Conservation (phyloP, 2,113 vertebrate genomes). For the Hystrix cristata region DNA sequence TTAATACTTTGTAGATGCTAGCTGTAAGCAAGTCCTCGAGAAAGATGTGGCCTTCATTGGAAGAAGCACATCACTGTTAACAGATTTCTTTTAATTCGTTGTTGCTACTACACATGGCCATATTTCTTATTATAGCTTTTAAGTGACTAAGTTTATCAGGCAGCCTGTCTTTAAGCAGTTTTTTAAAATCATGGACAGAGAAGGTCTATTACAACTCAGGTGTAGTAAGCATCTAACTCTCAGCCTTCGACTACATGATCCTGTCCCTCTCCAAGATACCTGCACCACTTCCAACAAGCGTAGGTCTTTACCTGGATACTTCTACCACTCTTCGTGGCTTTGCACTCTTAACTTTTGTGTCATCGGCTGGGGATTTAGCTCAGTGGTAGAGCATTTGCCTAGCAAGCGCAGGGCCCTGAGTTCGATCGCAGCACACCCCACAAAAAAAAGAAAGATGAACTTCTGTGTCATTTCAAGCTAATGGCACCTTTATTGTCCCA, state of each 20-base stretch:
- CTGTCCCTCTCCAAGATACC: neutral
- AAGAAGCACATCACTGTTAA: conserved; percentile 12
- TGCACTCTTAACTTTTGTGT: conserved; percentile 43
- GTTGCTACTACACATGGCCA: neutral
- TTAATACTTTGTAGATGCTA: neutral
- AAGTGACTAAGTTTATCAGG: conserved; percentile 70
- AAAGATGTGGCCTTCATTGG: conserved; percentile 17
- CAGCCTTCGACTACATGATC: conserved; percentile 60
- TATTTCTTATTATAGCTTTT: conserved; percentile 57
- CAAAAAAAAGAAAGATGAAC: too few relatives aligned
- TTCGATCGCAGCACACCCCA: too few relatives aligned
- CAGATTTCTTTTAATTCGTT: conserved; percentile 47
- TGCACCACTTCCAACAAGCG: conserved; percentile 67
- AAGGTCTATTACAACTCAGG: conserved; percentile 69
- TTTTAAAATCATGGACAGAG: conserved; percentile 78
- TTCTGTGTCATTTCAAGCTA: conserved; percentile 14
- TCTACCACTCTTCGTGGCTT: conserved; percentile 60
- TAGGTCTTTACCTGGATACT: conserved; percentile 25
- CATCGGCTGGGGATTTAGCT: too few relatives aligned
- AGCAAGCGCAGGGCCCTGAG: too few relatives aligned
- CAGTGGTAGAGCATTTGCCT: too few relatives aligned
- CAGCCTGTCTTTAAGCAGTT: conserved; percentile 75
- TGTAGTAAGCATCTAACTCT: conserved; percentile 43
- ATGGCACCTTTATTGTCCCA: neutral
- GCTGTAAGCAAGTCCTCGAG: neutral